These are phyloP conservation scores for Camponotus floridanus DNA, from an alignment of 1,140 invertebrate species.

Conservation along the genomic window DNA sequence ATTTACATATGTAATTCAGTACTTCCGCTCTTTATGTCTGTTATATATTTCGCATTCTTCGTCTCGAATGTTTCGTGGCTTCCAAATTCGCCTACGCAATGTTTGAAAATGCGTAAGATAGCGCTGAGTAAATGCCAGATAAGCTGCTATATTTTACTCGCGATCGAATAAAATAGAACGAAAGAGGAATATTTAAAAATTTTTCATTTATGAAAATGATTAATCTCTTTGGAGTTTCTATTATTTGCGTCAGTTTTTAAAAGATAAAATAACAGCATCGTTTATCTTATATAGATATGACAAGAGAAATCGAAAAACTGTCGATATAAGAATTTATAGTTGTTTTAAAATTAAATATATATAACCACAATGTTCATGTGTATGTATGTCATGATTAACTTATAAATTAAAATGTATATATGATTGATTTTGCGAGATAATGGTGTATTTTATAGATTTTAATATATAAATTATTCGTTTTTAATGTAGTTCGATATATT, in stretches of 20 bases:
- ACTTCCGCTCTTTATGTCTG: neutral
- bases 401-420: neutral
- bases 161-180: constrained; percentile 2
- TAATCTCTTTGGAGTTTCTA: constrained; percentile 22
- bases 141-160: constrained; percentile 30
- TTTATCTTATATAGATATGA: neutral
- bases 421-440: constrained; percentile 5
- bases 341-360: neutral
- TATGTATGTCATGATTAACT: neutral
- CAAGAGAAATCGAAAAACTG: neutral
- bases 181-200: constrained; percentile 18
- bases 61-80: neutral
- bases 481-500: constrained; percentile 13
- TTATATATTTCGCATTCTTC: constrained; percentile 35
- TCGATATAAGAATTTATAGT: neutral
- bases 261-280: neutral
- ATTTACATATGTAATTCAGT: neutral
- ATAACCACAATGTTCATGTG: too few relatives aligned
- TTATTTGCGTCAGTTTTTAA: neutral
- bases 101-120: constrained; percentile 31
- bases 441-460: neutral
- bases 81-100: constrained; percentile 42
- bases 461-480: constrained; percentile 6
- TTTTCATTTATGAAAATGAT: constrained; percentile 15
- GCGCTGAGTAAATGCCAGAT: constrained; percentile 45